phyloP scores from a whole-genome alignment of 2,113 vertebrate species.

The Microtus oregoni region DNA sequence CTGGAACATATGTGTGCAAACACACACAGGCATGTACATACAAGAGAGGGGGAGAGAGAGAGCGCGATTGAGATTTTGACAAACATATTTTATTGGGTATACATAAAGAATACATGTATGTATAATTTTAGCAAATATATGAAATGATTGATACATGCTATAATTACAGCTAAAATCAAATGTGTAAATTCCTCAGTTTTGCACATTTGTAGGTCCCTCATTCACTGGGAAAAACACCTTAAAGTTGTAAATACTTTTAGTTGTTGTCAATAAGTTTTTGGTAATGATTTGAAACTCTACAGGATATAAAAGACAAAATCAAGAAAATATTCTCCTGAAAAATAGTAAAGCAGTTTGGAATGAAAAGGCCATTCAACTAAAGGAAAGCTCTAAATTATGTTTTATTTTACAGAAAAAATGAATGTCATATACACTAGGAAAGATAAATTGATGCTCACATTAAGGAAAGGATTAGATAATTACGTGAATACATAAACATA shows the following conservation, averaged over 20 bases:
- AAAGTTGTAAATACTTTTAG: slow-evolving; percentile 45
- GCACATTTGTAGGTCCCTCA: slow-evolving; percentile 27
- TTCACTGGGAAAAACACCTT: not conserved
- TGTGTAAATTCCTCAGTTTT: not conserved
- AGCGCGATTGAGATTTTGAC: not conserved
- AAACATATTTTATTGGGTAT: not conserved
- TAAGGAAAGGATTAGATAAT: not conserved
- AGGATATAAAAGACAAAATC: slow-evolving; percentile 51
- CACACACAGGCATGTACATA: not conserved
- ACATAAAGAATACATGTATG: not conserved
- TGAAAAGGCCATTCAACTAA: not conserved
- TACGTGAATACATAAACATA: not conserved
- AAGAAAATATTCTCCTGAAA: slow-evolving; percentile 52
- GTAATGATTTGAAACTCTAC: slow-evolving; percentile 58
- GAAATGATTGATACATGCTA: not conserved
- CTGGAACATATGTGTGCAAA: not conserved
- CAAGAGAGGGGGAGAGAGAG: not conserved
- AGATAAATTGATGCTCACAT: not conserved
- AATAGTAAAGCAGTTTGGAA: not conserved
- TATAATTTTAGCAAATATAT: slow-evolving; percentile 2
- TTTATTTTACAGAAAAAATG: slow-evolving; percentile 34
- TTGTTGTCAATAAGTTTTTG: slow-evolving; percentile 64
- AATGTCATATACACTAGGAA: not conserved
- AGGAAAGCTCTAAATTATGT: slow-evolving; percentile 10
- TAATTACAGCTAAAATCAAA: slow-evolving; percentile 14